A percentile compares a stretch with the other conserved stretches of the same genome.
phyloP scores from a whole-genome alignment of 2,888 invertebrate species.

The Cosmia pyralina region DNA sequence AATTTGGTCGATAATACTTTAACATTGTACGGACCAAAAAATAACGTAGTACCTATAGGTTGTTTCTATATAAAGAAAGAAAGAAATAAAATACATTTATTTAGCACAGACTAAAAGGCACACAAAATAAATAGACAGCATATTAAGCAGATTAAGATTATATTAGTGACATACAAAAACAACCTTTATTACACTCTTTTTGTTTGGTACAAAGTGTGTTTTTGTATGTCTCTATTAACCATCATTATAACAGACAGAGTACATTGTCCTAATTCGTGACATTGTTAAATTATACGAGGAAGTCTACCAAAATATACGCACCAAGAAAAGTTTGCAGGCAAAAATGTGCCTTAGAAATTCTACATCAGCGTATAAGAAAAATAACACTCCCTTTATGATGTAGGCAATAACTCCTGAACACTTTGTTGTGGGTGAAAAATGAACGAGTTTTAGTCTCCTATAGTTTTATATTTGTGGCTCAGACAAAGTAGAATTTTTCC shows the following conservation, averaged over 20 bases:
- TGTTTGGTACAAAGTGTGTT: background rate
- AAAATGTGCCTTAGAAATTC: constrained; percentile 31
- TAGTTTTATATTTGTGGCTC: constrained; percentile 58
- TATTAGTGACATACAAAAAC: too few species aligned
- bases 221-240: constrained; percentile 8
- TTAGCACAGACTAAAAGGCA: too few species aligned
- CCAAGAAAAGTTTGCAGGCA: constrained; percentile 22
- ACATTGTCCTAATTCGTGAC: constrained; percentile 34
- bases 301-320: constrained; percentile 23
- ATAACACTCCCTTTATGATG: constrained; percentile 67
- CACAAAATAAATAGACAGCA: too few species aligned
- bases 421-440: constrained; percentile 72
- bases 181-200: too few species aligned
- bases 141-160: too few species aligned
- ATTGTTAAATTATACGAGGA: constrained; percentile 27
- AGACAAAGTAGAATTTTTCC: constrained; percentile 24
- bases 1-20: too few species aligned
- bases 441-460: constrained; percentile 62
- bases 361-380: constrained; percentile 61
- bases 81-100: too few species aligned
- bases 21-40: background rate
- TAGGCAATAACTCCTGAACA: constrained; percentile 70
- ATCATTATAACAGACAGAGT: constrained; percentile 10
- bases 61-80: too few species aligned
- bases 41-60: background rate